Evolutionary conservation across 1,140 invertebrate genomes (phyloP).

Genomic region (Lepidostoma basale): DNA sequence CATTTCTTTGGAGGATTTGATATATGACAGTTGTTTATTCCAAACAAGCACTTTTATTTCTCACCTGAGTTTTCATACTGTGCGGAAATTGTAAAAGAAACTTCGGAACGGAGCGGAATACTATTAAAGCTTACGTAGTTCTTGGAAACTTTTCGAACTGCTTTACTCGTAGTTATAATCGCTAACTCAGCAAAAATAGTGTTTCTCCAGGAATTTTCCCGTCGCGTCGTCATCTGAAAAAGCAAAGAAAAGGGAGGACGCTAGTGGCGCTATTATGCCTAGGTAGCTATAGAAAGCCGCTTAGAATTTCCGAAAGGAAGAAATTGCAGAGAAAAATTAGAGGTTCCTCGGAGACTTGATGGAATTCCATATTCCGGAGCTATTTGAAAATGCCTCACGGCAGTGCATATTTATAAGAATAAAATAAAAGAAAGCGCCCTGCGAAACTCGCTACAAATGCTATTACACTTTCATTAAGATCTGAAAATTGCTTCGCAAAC

Average conservation of each 20-base stretch:
- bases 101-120: slow-evolving; percentile 34
- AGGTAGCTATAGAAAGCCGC: slow-evolving; percentile 4
- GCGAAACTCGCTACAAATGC: neutral
- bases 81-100: slow-evolving; percentile 40
- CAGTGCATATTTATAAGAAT: neutral
- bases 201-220: slow-evolving; percentile 33
- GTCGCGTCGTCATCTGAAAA: slow-evolving; percentile 22
- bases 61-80: slow-evolving; percentile 33
- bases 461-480: too few species aligned
- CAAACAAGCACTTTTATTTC: slow-evolving; percentile 32
- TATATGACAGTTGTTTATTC: slow-evolving; percentile 34
- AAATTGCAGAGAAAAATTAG: slow-evolving; percentile 17
- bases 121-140: slow-evolving; percentile 44
- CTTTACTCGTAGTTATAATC: slow-evolving; percentile 42
- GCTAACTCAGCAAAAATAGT: slow-evolving; percentile 40
- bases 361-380: slow-evolving; percentile 20
- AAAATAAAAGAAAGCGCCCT: neutral
- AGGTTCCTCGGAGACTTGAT: slow-evolving; percentile 1
- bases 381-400: slow-evolving; percentile 8
- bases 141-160: slow-evolving; percentile 42
- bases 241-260: slow-evolving; percentile 14
- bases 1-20: neutral
- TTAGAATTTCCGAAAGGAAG: neutral
- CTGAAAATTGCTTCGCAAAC: too few species aligned
- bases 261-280: neutral